Conservation (phyloP, 2,797 vertebrate genomes). For the Siniperca scherzeri region DNA sequence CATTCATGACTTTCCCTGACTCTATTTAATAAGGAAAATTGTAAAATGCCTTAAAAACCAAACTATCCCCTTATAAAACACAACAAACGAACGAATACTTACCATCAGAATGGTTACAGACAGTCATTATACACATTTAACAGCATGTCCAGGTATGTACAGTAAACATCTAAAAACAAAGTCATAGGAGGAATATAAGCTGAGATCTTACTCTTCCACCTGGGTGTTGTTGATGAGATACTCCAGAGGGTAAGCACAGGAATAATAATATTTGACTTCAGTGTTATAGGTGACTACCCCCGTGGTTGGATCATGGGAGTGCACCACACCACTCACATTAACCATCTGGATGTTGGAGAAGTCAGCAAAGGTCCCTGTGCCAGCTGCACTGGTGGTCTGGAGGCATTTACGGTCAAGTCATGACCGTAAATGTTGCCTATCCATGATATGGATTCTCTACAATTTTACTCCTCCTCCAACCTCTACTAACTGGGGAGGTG, state of each 20-base stretch:
- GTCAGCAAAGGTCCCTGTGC: constrained; percentile 79
- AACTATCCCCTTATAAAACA: neutral
- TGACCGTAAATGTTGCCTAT: too few species aligned
- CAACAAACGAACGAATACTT: neutral
- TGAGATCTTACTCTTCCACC: constrained; percentile 81
- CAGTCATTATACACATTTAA: neutral
- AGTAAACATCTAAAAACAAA: constrained; percentile 4
- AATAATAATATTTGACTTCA: constrained; percentile 84
- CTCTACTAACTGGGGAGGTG: constrained; percentile 74
- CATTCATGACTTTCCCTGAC: neutral
- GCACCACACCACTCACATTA: constrained; percentile 82
- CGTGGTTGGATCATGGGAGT: constrained; percentile 72
- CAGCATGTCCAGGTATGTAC: neutral
- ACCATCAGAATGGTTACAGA: neutral
- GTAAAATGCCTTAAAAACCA: neutral
- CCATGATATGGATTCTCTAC: neutral
- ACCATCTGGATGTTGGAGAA: constrained; percentile 84
- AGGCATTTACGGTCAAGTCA: constrained; percentile 2
- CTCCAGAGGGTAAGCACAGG: constrained; percentile 84
- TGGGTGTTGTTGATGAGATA: constrained; percentile 85
- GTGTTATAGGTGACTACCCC: constrained; percentile 80
- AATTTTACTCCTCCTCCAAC: neutral
- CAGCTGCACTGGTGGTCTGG: constrained; percentile 74
- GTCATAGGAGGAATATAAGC: neutral
- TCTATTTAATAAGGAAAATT: too few species aligned